These are phyloP conservation scores for Cossypha niveicapilla DNA, from an alignment of 2,797 vertebrate genomes.

Conservation along the genomic window DNA sequence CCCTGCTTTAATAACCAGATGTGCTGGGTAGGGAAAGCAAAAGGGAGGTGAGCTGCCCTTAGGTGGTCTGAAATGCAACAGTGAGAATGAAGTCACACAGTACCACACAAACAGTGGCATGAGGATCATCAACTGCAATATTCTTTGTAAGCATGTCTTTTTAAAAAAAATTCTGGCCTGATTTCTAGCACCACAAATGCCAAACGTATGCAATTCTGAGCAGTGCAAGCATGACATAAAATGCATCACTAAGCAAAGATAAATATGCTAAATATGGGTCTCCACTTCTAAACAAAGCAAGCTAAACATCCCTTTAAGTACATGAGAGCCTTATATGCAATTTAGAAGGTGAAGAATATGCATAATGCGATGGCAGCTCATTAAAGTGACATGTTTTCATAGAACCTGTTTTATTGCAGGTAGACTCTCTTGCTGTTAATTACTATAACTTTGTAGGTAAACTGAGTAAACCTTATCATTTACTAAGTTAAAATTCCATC, in stretches of 20 bases:
- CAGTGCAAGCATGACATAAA: neutral
- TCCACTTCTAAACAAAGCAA: neutral
- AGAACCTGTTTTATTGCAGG: neutral
- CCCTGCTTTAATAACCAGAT: neutral
- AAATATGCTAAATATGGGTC: neutral
- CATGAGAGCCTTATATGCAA: neutral
- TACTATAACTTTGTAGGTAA: slow-evolving; percentile 45
- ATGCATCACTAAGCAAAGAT: neutral
- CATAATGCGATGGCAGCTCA: neutral
- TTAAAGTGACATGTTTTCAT: neutral
- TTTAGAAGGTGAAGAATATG: neutral
- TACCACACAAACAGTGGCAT: neutral
- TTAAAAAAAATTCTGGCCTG: neutral
- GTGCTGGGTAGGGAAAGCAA: neutral
- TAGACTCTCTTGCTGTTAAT: slow-evolving; percentile 39
- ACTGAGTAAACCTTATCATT: slow-evolving; percentile 61
- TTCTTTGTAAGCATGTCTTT: neutral
- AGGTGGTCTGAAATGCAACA: neutral
- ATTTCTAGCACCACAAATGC: neutral
- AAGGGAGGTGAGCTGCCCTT: neutral
- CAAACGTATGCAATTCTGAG: neutral
- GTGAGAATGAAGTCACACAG: neutral
- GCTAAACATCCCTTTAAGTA: neutral
- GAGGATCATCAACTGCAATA: neutral
- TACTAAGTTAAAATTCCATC: slow-evolving; percentile 44